Conservation (phyloP, 2,888 invertebrate genomes). For the Watsonalla cultraria region DNA sequence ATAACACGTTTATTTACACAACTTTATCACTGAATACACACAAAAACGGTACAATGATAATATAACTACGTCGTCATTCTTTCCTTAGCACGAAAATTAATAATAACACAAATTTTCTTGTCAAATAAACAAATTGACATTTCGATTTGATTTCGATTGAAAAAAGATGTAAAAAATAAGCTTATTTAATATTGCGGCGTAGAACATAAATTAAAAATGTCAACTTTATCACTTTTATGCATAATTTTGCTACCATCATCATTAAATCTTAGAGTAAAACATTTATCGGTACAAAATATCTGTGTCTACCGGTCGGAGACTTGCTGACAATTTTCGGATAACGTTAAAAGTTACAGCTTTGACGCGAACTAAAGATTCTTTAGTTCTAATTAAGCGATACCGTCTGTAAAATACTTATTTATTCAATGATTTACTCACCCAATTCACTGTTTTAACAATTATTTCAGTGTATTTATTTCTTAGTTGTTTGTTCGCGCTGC, state of each 20-base stretch:
- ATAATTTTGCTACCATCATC: slow-evolving; percentile 21
- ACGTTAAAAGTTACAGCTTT: too few species aligned
- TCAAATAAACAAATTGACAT: slow-evolving; percentile 30
- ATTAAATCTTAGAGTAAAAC: slow-evolving; percentile 23
- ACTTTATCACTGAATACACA: slow-evolving; percentile 24
- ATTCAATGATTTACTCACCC: slow-evolving; percentile 54
- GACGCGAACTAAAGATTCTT: slow-evolving; percentile 5
- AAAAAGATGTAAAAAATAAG: not conserved
- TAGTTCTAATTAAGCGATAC: slow-evolving; percentile 11
- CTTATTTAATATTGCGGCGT: not conserved
- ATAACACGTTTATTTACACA: not conserved
- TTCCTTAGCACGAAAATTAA: slow-evolving; percentile 4
- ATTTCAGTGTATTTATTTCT: slow-evolving; percentile 64
- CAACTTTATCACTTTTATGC: slow-evolving; percentile 18
- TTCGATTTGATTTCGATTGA: not conserved
- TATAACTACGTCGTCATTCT: slow-evolving; percentile 5
- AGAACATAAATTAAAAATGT: slow-evolving; percentile 9
- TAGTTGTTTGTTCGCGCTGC: slow-evolving; percentile 59
- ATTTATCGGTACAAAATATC: slow-evolving; percentile 9
- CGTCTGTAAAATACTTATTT: slow-evolving; percentile 12
- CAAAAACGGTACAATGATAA: slow-evolving; percentile 16
- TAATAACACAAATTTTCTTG: slow-evolving; percentile 19
- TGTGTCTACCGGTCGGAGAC: slow-evolving; percentile 47
- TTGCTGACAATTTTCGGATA: slow-evolving; percentile 32
- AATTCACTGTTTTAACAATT: slow-evolving; percentile 49